Conservation (phyloP, 2,797 vertebrate species). For the Gobio occitaniae region DNA sequence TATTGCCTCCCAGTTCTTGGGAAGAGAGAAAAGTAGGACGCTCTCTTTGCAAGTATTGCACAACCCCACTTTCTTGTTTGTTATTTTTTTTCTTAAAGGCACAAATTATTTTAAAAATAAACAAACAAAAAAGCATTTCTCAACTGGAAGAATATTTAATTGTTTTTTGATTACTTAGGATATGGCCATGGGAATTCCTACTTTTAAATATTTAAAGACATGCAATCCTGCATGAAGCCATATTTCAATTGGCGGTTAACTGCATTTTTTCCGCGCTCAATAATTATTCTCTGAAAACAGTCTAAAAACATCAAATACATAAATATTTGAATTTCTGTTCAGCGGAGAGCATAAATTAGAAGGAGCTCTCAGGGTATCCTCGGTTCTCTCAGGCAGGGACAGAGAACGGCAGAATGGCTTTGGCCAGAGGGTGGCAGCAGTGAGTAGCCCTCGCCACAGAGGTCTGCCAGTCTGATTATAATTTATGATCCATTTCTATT, state of each 20-base stretch:
- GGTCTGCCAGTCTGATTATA: constrained; percentile 91
- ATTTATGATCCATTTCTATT: constrained; percentile 99
- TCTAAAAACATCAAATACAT: constrained; percentile 68
- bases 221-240: constrained; percentile 76
- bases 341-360: constrained; percentile 62
- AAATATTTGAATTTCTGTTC: constrained; percentile 63
- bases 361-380: constrained; percentile 29
- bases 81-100: constrained; percentile 68
- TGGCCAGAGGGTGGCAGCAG: constrained; percentile 87
- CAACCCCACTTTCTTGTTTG: constrained; percentile 73
- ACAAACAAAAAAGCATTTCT: constrained; percentile 82
- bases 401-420: constrained; percentile 43
- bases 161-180: constrained; percentile 86
- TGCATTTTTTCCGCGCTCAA: constrained; percentile 72
- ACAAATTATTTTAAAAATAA: constrained; percentile 82
- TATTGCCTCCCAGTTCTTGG: constrained; percentile 75
- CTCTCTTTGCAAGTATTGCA: constrained; percentile 79
- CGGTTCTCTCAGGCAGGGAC: constrained; percentile 13
- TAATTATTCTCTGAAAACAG: constrained; percentile 74
- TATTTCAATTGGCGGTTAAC: constrained; percentile 80
- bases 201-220: constrained; percentile 87
- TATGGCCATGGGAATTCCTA: constrained; percentile 81
- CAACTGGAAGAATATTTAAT: constrained; percentile 85
- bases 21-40: constrained; percentile 78
- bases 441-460: constrained; percentile 75